Evolutionary conservation across 2,888 invertebrate genomes (phyloP).

Genomic region (Mythimna albipuncta): DNA sequence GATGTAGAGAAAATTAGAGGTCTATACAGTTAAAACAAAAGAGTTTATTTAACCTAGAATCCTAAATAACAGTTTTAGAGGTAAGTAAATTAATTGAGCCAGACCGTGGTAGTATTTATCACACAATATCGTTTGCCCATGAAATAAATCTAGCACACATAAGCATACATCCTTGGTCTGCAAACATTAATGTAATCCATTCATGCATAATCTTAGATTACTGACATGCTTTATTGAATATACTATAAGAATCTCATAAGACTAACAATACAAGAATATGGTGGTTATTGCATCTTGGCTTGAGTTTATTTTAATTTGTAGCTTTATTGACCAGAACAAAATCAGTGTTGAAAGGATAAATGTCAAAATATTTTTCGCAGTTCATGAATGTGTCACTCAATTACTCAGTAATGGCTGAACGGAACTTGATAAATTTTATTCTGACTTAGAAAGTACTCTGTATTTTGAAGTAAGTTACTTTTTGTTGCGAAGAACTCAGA

Average conservation of each 20-base stretch:
- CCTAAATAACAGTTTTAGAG: constrained; percentile 8
- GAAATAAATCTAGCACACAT: constrained; percentile 44
- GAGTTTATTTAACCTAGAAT: constrained; percentile 12
- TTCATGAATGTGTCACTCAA: background rate
- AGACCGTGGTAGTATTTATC: constrained; percentile 21
- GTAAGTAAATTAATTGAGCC: constrained; percentile 8
- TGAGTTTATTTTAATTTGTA: background rate
- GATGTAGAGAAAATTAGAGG: background rate
- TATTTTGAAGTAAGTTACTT: background rate
- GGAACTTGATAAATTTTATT: background rate
- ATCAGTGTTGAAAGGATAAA: background rate
- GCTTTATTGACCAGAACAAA: too few species aligned
- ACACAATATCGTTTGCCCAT: constrained; percentile 34
- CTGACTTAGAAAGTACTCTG: too few species aligned
- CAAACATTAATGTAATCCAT: constrained; percentile 55
- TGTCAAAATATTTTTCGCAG: background rate
- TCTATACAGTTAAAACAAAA: constrained; percentile 9
- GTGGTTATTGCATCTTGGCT: too few species aligned
- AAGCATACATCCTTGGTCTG: constrained; percentile 51
- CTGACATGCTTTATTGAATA: constrained; percentile 42
- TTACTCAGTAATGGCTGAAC: background rate
- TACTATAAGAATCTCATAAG: constrained; percentile 20
- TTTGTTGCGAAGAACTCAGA: background rate
- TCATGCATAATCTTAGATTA: constrained; percentile 54
- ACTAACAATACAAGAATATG: constrained; percentile 2